phyloP scores from a whole-genome alignment of 92 coral and sea anemone species.

The Umimayanthus kanabou region DNA sequence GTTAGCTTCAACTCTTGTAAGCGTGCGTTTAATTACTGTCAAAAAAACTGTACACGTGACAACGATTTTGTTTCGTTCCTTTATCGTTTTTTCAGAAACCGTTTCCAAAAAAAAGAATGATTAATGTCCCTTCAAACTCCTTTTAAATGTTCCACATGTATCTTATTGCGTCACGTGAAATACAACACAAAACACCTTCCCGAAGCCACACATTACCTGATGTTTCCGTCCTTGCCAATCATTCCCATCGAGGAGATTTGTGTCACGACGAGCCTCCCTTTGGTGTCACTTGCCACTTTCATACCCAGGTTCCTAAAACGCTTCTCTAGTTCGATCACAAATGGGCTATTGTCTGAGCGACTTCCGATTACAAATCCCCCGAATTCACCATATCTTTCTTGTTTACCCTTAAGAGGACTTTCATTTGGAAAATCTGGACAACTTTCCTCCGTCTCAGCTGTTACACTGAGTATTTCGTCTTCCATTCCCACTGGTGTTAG shows the following conservation, averaged over 20 bases:
- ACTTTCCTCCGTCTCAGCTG: neutral
- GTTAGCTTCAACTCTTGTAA: too few species aligned
- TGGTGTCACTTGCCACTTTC: constrained; percentile 55
- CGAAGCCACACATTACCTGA: constrained; percentile 56
- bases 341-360: constrained; percentile 82
- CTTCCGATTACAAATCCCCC: constrained; percentile 62
- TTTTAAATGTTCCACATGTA: neutral
- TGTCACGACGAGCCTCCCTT: constrained; percentile 63
- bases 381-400: neutral
- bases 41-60: too few species aligned
- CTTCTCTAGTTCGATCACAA: constrained; percentile 86
- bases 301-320: constrained; percentile 84
- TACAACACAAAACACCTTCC: neutral
- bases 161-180: neutral
- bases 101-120: too few species aligned
- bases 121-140: too few species aligned
- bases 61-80: too few species aligned
- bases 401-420: neutral
- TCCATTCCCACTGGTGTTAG: neutral
- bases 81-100: too few species aligned
- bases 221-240: constrained; percentile 89
- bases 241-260: constrained; percentile 86
- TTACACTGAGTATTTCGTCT: neutral
- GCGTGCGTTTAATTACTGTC: too few species aligned
- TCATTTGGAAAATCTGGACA: neutral